These are phyloP conservation scores for Tragopan temminckii DNA, from an alignment of 2,797 vertebrate species.

Conservation along the genomic window DNA sequence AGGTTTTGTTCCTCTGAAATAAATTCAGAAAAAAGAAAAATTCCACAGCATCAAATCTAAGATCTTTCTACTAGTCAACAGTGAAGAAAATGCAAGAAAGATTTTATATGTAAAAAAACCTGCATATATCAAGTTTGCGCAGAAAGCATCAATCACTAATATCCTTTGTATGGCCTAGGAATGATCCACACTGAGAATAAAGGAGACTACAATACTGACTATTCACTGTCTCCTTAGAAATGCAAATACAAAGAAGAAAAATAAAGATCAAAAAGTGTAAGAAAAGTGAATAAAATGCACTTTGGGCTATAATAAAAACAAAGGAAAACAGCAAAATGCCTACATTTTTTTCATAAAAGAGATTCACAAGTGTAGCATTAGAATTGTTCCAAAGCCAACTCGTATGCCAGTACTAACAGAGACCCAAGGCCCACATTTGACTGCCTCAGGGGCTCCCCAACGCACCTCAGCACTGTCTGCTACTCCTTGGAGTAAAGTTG, in stretches of 20 bases:
- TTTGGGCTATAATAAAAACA: background rate
- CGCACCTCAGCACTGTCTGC: background rate
- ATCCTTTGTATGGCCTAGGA: background rate
- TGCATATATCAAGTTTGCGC: background rate
- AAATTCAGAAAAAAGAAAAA: background rate
- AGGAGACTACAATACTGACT: background rate
- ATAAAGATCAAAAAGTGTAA: background rate
- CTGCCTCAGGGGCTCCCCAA: background rate
- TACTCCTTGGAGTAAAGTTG: background rate
- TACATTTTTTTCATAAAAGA: background rate
- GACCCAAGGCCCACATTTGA: background rate
- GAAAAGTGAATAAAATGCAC: background rate
- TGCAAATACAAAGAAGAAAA: background rate
- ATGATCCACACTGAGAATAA: background rate
- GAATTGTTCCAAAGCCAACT: background rate
- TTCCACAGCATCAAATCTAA: background rate
- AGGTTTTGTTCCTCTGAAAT: background rate
- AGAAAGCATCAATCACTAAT: background rate
- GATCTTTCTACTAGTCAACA: background rate
- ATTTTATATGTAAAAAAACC: background rate
- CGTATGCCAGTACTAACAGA: background rate
- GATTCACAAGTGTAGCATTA: background rate
- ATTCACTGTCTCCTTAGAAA: background rate
- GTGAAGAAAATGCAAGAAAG: background rate
- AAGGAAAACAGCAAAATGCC: background rate